These are phyloP conservation scores for Pseudotriccus pelzelni DNA, from an alignment of 2,797 vertebrate species.

Conservation along the genomic window DNA sequence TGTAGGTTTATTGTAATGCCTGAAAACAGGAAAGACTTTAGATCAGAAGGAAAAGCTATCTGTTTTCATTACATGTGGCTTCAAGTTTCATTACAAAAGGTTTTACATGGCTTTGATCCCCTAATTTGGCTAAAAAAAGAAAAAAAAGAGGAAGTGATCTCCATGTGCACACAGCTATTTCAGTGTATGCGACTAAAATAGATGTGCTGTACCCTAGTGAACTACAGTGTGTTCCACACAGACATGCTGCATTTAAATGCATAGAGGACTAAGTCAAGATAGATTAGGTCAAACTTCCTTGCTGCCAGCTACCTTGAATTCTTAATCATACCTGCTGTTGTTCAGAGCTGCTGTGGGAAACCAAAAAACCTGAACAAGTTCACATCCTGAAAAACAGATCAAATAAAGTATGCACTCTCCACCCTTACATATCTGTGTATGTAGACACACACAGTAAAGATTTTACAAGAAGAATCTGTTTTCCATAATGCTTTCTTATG, in stretches of 20 bases:
- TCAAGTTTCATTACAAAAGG: constrained; percentile 57
- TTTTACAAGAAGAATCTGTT: constrained; percentile 46
- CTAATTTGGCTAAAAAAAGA: constrained; percentile 41
- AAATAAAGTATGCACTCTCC: not conserved
- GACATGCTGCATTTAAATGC: not conserved
- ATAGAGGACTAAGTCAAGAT: constrained; percentile 10
- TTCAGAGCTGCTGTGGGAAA: not conserved
- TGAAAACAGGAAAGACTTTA: constrained; percentile 65
- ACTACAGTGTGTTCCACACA: not conserved
- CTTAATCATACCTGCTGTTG: constrained; percentile 3
- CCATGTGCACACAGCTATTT: not conserved
- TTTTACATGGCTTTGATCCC: constrained; percentile 59
- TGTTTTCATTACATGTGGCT: constrained; percentile 61
- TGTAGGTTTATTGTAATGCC: constrained; percentile 56
- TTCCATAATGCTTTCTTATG: constrained; percentile 22
- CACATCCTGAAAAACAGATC: not conserved
- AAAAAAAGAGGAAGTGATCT: not conserved
- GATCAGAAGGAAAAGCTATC: constrained; percentile 61
- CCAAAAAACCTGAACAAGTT: not conserved
- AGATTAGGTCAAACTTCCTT: not conserved
- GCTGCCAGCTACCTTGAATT: not conserved
- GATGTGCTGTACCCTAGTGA: not conserved
- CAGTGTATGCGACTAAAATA: not conserved
- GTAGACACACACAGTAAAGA: not conserved
- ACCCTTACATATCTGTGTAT: not conserved